A percentile compares a stretch with the other conserved stretches of the same genome.
These are phyloP conservation scores for Delphinus delphis DNA, from an alignment of 2,113 vertebrate genomes.

Conservation along the genomic window DNA sequence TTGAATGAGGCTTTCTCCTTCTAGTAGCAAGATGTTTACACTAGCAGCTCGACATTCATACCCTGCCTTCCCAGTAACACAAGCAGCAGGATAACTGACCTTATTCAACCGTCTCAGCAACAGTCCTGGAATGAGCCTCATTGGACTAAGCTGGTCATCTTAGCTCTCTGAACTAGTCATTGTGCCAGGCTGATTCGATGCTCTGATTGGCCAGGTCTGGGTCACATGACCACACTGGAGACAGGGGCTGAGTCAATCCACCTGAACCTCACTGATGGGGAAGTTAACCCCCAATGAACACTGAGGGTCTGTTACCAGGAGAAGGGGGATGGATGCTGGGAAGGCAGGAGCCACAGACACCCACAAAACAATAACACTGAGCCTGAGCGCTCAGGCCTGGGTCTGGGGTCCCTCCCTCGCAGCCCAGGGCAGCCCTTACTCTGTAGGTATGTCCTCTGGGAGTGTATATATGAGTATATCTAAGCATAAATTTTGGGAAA, in stretches of 20 bases:
- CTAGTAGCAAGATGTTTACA: not conserved
- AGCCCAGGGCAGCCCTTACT: not conserved
- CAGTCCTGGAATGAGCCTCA: not conserved
- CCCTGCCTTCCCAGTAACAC: not conserved
- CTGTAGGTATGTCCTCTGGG: rapidly evolving
- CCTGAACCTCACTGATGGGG: no score
- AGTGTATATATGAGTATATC: rapidly evolving
- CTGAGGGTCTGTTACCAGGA: not conserved
- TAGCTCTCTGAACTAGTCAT: not conserved
- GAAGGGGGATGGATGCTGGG: not conserved
- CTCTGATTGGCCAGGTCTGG: not conserved
- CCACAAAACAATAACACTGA: rapidly evolving
- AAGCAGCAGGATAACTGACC: not conserved
- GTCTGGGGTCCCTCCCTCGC: no score
- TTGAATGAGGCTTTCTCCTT: not conserved
- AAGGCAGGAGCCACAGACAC: rapidly evolving
- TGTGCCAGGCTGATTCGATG: rapidly evolving
- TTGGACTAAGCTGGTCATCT: not conserved
- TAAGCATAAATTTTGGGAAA: rapidly evolving
- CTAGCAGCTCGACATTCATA: rapidly evolving
- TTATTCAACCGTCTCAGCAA: rapidly evolving
- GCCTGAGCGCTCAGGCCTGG: not conserved
- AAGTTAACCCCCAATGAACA: no score
- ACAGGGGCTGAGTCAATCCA: rapidly evolving
- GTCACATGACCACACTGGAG: not conserved